Evolutionary conservation across 2,113 vertebrate genomes (phyloP), one percentile per base, ranked within the genome.

Genomic region (Diphyllodes magnificus): DNA sequence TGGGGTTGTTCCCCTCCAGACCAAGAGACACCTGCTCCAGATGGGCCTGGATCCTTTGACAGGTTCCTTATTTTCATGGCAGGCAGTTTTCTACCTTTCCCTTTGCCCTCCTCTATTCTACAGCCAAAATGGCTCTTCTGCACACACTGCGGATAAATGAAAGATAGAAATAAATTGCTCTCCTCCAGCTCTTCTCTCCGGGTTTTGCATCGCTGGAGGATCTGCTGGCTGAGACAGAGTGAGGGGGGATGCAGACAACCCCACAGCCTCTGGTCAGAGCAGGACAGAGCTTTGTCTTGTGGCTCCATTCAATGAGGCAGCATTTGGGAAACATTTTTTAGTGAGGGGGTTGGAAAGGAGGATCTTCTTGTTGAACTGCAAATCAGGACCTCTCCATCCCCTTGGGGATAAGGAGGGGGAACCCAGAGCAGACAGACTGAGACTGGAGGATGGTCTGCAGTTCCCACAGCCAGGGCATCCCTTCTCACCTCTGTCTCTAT

Each of bases 141-240:
- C 49, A n/a, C 2, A 2, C 15, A 10, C 19, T 51, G 14, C 11
- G 42, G 11, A 57, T 13, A 50, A 76, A 44, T 1, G 6, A 70
- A 69, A 40, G 27, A 50, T 2, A 25, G 28, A 45, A 88, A 53
- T 28, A 14, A 63, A 44, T 51, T 4, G 1, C 5, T 47, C 8
- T 47, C 30, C 23, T 50, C 39, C 35, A n/a, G 35, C 16, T 31
- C 21, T 47, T 47, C 35, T 37, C 53, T n/a, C 49, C 0, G 1
- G 4, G 16, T 63, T 51, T 37, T 53, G 14, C 42, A 24, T 30
- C 0, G 0, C 3, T 16, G 35, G 24, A 61, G 70, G 60, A 44
- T 30, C 47, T 71, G 42, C 45, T 39, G 45, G 23, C 30, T 25
- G 37, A 79, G 47, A 44, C 13, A 40, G 24, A 7, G 28, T 1